Evolutionary conservation across 2,797 vertebrate species (phyloP), one percentile per base, ranked within the genome.

Genomic region (Premnoplex brunnescens): DNA sequence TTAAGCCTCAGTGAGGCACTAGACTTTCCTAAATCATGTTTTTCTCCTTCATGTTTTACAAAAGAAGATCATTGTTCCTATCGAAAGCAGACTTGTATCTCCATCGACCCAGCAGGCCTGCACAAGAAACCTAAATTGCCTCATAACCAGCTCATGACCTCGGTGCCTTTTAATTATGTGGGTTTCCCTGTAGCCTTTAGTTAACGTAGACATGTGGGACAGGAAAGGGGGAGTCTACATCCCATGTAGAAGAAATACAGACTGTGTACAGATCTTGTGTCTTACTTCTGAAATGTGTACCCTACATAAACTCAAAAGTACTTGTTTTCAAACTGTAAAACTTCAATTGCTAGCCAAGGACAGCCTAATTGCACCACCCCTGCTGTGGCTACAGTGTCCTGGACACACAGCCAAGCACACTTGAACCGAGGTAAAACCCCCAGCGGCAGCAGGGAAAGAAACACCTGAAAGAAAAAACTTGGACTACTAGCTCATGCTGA

Each of bases 71-170:
- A 97, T 98, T 98, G 97, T 98, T 97, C 79, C 83, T 91, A 58
- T 46, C 15, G 13, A 96, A 83, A 96, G 94, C 96, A 95, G 97
- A 28, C 92, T 91, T 95, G 48, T 77, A 88, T 95, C 88, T 92
- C 91, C 73, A 72, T 69, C 49, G 26, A 96, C 93, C 94, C 92
- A 96, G 94, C 97, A 97, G 97, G 95, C 97, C 97, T 91, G 92
- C 94, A 89, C 67, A 79, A 96, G 79, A 95, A 93, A 85, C 77
- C 80, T 97, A 98, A 98, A 98, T 97, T 97, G 97, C 96, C 96
- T 93, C 83, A 76, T 97, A 97, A 97, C 97, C 96, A 96, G 96
- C 94, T 94, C 94, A 49, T 97, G 97, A 98, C 97, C 97, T 96
- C 95, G 67, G 48, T 56, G 88, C 60, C 94, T 96, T 96, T 97